Conservation (phyloP, 1,140 invertebrate species). For the Lepidurus arcticus region DNA sequence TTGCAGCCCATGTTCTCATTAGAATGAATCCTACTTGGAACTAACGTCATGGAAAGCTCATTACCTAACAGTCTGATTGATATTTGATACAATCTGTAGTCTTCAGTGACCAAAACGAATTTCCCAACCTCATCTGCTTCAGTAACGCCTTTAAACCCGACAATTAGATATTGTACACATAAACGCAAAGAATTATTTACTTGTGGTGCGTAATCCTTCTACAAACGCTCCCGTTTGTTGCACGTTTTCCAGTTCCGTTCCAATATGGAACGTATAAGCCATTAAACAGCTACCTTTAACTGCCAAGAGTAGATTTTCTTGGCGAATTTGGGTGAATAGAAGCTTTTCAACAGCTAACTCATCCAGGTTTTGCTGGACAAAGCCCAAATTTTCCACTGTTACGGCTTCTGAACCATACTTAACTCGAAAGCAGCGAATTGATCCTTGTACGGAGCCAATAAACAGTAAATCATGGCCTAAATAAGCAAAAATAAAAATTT, state of each 20-base stretch:
- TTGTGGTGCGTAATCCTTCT: not conserved
- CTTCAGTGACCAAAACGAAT: constrained; percentile 23
- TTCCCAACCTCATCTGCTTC: not conserved
- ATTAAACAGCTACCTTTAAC: not conserved
- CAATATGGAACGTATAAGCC: not conserved
- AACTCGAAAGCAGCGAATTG: not conserved
- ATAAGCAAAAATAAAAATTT: not conserved
- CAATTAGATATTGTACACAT: not conserved
- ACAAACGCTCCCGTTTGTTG: not conserved
- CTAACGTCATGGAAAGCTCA: not conserved
- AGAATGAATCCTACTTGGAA: not conserved
- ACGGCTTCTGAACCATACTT: not conserved
- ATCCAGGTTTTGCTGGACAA: not conserved
- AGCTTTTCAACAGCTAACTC: not conserved
- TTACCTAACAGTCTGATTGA: not conserved
- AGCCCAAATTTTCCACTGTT: not conserved
- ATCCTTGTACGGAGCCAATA: not conserved
- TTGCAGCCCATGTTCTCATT: constrained; percentile 26
- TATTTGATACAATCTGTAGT: constrained; percentile 15
- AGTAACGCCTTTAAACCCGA: not conserved
- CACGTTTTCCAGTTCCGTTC: not conserved
- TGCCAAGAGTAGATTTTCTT: not conserved
- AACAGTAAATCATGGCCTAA: constrained; percentile 1
- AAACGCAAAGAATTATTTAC: not conserved
- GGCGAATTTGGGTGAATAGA: not conserved